A percentile compares a stretch with the other conserved stretches of the same genome.
Evolutionary conservation across 2,888 invertebrate species (phyloP).

Genomic region (Gnatocerus cornutus): DNA sequence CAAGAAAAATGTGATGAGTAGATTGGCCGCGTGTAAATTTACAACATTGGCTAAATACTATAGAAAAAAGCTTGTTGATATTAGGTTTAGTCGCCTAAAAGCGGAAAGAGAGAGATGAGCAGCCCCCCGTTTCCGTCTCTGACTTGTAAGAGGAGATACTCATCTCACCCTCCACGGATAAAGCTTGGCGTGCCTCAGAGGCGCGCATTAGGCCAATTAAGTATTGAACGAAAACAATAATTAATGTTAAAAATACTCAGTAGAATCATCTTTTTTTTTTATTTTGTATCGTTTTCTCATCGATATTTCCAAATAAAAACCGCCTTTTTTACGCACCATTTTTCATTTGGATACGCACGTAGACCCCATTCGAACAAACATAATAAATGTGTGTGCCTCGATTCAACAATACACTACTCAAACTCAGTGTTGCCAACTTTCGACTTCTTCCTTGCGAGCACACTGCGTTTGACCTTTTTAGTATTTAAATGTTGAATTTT

Average conservation of each 20-base stretch:
- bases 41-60: conserved; percentile 56
- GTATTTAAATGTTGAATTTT: conserved; percentile 36
- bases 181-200: conserved; percentile 16
- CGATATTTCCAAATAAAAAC: conserved; percentile 15
- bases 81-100: conserved; percentile 49
- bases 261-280: conserved; percentile 39
- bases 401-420: conserved; percentile 41
- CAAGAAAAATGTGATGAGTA: conserved; percentile 28
- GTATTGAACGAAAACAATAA: conserved; percentile 54
- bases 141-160: neutral
- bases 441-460: conserved; percentile 31
- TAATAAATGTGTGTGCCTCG: conserved; percentile 51
- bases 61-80: conserved; percentile 52
- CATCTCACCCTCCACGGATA: neutral
- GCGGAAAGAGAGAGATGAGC: neutral
- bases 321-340: conserved; percentile 29
- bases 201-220: conserved; percentile 47
- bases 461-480: conserved; percentile 43
- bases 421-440: conserved; percentile 39
- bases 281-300: conserved; percentile 33
- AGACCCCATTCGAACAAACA: conserved; percentile 41
- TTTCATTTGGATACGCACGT: conserved; percentile 34
- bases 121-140: neutral
- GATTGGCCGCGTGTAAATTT: conserved; percentile 19
- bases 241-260: conserved; percentile 50